phyloP scores from a whole-genome alignment of 2,113 vertebrate genomes.

The Scophthalmus maximus region DNA sequence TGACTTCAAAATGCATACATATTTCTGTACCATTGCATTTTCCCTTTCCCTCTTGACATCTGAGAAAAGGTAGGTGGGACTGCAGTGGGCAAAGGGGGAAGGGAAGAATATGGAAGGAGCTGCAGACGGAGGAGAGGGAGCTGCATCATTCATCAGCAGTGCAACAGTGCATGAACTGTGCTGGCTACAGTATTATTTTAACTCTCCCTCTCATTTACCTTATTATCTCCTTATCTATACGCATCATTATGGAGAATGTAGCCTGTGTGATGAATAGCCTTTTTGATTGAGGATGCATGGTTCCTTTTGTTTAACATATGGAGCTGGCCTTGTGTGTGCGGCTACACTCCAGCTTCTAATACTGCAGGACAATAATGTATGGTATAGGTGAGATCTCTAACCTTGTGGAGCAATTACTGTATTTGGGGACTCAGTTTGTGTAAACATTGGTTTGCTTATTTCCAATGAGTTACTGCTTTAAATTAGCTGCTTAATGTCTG shows the following conservation, averaged over 20 bases:
- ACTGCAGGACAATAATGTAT: constrained; percentile 12
- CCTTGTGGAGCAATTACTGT: constrained; percentile 8
- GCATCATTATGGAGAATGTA: constrained; percentile 70
- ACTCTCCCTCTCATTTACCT: constrained; percentile 78
- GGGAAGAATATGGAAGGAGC: constrained; percentile 29
- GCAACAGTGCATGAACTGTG: constrained; percentile 70
- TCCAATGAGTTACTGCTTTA: neutral
- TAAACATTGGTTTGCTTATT: constrained; percentile 20
- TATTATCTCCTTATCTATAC: constrained; percentile 77
- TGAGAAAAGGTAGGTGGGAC: neutral
- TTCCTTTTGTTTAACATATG: constrained; percentile 70
- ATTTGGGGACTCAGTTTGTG: constrained; percentile 4
- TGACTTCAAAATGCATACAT: neutral
- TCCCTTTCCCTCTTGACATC: neutral
- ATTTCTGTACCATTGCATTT: neutral
- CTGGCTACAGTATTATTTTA: constrained; percentile 72
- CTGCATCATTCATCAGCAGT: constrained; percentile 73
- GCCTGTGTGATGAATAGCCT: constrained; percentile 73
- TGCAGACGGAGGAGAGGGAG: constrained; percentile 46
- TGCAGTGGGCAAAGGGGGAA: constrained; percentile 19
- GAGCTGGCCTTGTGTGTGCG: constrained; percentile 35
- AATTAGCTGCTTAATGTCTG: neutral
- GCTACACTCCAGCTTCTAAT: constrained; percentile 25
- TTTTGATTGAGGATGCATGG: constrained; percentile 70
- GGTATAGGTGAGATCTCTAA: constrained; percentile 33